Percentiles rank a stretch among this genome's conserved stretches.
phyloP scores from a whole-genome alignment of 2,888 invertebrate genomes.

The Microctonus aethiopoides region DNA sequence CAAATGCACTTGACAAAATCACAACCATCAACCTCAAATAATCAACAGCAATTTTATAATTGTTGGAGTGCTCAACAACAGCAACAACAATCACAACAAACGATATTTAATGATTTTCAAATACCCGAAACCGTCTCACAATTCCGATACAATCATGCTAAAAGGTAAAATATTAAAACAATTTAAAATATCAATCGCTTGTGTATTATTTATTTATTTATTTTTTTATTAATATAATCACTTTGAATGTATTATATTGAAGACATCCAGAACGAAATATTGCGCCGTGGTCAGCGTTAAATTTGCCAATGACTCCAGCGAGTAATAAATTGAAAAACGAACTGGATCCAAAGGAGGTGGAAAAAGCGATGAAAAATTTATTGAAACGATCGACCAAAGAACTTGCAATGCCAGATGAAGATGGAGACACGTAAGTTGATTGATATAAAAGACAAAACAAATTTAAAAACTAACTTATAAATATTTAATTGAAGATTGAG shows the following conservation, averaged over 20 bases:
- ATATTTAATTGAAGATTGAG: background rate
- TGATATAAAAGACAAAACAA: background rate
- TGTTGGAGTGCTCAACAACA: slow-evolving; percentile 1
- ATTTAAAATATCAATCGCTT: background rate
- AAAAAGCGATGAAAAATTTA: slow-evolving; percentile 54
- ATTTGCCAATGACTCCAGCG: slow-evolving; percentile 50
- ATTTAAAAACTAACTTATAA: background rate
- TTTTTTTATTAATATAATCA: too few relatives aligned
- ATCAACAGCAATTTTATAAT: slow-evolving; percentile 9
- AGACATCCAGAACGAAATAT: slow-evolving; percentile 38
- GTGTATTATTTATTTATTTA: background rate
- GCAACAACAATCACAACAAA: slow-evolving; percentile 9
- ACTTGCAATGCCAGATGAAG: slow-evolving; percentile 49
- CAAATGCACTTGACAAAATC: background rate
- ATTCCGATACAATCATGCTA: slow-evolving; percentile 33
- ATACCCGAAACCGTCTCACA: slow-evolving; percentile 49
- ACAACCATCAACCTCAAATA: background rate
- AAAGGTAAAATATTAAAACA: slow-evolving; percentile 38
- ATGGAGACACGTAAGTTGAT: slow-evolving; percentile 59
- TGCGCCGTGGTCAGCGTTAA: slow-evolving; percentile 53
- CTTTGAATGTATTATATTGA: background rate
- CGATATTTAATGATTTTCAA: slow-evolving; percentile 43
- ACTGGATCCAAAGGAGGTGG: slow-evolving; percentile 50
- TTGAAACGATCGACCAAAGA: slow-evolving; percentile 48
- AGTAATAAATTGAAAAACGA: slow-evolving; percentile 52